A percentile compares a stretch with the other conserved stretches of the same genome.
Evolutionary conservation across 2,113 vertebrate genomes (phyloP).

Genomic region (Microtus ochrogaster): DNA sequence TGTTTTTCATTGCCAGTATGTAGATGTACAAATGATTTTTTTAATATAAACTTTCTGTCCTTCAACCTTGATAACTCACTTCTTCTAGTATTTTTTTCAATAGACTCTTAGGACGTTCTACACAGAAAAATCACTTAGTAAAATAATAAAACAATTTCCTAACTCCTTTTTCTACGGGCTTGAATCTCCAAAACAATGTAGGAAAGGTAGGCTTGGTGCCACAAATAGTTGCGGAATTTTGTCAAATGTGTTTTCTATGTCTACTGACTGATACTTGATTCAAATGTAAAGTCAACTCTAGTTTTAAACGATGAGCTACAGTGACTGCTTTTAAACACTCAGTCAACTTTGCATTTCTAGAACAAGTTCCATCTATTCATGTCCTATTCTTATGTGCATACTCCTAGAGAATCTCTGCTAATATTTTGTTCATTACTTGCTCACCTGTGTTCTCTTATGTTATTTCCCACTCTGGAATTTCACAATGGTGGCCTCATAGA

Average conservation of each 20-base stretch:
- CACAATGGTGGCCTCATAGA: background rate
- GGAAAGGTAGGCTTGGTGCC: background rate
- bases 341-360: background rate
- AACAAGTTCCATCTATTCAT: background rate
- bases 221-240: background rate
- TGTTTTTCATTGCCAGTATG: background rate
- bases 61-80: background rate
- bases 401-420: background rate
- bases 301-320: background rate
- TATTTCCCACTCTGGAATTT: background rate
- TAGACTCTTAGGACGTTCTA: background rate
- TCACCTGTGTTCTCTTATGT: background rate
- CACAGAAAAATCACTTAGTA: background rate
- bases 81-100: conserved; percentile 10
- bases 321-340: conserved; percentile 13
- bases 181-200: background rate
- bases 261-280: background rate
- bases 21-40: background rate
- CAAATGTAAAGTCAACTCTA: background rate
- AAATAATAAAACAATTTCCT: background rate
- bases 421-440: background rate
- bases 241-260: background rate
- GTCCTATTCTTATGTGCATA: background rate
- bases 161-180: background rate
- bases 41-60: background rate